Conservation (phyloP, 2,888 invertebrate species). For the Yponomeuta malinellus region DNA sequence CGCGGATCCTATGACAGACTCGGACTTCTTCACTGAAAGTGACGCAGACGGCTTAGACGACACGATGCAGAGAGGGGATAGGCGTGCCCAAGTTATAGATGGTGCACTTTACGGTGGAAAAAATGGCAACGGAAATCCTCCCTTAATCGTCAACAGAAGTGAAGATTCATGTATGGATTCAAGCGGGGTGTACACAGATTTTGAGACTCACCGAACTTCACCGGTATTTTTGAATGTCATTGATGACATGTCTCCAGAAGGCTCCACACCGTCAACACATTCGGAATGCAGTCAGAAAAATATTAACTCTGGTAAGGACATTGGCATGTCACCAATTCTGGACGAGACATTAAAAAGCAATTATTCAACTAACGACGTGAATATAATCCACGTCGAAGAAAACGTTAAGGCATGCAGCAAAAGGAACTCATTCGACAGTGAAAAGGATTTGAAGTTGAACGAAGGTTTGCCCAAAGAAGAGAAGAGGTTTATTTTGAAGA, state of each 20-base stretch:
- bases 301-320: slow-evolving; percentile 45
- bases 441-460: slow-evolving; percentile 48
- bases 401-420: slow-evolving; percentile 61
- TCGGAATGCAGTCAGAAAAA: slow-evolving; percentile 72
- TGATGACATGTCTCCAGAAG: slow-evolving; percentile 82
- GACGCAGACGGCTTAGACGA: slow-evolving; percentile 91
- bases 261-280: slow-evolving; percentile 72
- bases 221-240: slow-evolving; percentile 74
- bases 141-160: slow-evolving; percentile 71
- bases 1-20: slow-evolving; percentile 92
- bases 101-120: slow-evolving; percentile 90
- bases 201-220: slow-evolving; percentile 79
- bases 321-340: slow-evolving; percentile 27
- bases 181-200: slow-evolving; percentile 91
- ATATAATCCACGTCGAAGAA: slow-evolving; percentile 44
- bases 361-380: slow-evolving; percentile 24
- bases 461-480: slow-evolving; percentile 69
- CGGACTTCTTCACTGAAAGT: slow-evolving; percentile 93
- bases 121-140: slow-evolving; percentile 72
- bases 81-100: slow-evolving; percentile 90
- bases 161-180: slow-evolving; percentile 92
- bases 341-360: slow-evolving; percentile 39
- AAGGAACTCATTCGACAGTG: slow-evolving; percentile 62
- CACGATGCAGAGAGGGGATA: slow-evolving; percentile 80
- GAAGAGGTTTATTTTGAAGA: slow-evolving; percentile 76